Conservation (phyloP, 1,140 invertebrate species). For the Drosophila biarmipes region DNA sequence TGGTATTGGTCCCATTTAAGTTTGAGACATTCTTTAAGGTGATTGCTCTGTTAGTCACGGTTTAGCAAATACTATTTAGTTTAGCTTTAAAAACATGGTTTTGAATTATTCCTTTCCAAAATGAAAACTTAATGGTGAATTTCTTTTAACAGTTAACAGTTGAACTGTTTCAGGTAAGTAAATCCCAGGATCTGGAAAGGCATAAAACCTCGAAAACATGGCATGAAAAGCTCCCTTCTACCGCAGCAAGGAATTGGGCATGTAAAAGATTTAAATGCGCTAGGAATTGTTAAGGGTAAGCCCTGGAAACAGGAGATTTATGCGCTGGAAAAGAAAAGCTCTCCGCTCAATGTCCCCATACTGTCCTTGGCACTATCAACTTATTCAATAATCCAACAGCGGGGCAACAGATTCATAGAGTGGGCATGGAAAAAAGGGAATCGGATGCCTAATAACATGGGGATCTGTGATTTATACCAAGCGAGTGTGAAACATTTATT, state of each 20-base stretch:
- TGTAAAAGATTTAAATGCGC: constrained; percentile 72
- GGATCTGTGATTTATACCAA: constrained; percentile 67
- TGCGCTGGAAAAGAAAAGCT: constrained; percentile 32
- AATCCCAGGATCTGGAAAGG: neutral
- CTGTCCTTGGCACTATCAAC: constrained; percentile 56
- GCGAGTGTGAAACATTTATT: constrained; percentile 65
- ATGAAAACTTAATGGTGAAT: neutral
- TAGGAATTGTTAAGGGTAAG: constrained; percentile 52
- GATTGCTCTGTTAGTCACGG: constrained; percentile 31
- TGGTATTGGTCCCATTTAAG: constrained; percentile 27
- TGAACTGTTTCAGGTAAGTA: neutral
- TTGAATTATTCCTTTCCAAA: neutral
- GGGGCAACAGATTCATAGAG: neutral
- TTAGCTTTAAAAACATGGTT: neutral
- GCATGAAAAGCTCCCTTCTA: constrained; percentile 2
- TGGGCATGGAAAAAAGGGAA: constrained; percentile 5
- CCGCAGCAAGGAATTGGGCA: constrained; percentile 59
- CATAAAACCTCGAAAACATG: neutral
- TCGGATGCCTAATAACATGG: constrained; percentile 44
- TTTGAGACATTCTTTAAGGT: constrained; percentile 40
- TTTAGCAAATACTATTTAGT: neutral
- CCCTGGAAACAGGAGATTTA: constrained; percentile 65
- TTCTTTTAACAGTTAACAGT: too few species aligned
- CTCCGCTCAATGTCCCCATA: neutral
- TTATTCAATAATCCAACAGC: constrained; percentile 75